These are phyloP conservation scores for Apostichopus leukothele DNA, from an alignment of 53 echinoderm and acorn worm genomes.

Conservation along the genomic window DNA sequence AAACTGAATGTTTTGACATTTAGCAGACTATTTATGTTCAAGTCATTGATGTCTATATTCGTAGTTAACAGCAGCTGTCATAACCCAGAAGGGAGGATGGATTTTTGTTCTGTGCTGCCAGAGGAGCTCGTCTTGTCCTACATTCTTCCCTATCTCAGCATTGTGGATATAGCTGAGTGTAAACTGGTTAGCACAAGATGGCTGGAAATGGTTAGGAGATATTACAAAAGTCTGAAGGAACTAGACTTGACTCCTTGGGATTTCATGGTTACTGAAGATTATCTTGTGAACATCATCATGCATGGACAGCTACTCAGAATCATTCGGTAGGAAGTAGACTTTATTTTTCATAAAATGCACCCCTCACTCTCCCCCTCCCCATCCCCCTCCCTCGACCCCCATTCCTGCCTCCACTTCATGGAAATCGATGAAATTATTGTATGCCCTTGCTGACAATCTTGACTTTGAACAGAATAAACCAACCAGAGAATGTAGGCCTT, in stretches of 20 bases:
- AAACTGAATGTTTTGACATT: too few relatives aligned
- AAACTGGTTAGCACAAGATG: conserved; percentile 82
- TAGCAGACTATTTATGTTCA: too few relatives aligned
- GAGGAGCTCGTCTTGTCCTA: conserved; percentile 84
- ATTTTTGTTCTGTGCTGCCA: conserved; percentile 59
- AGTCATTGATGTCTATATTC: too few relatives aligned
- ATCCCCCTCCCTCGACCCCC: too few relatives aligned
- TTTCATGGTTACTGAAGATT: conserved; percentile 72
- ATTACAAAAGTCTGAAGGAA: conserved; percentile 68
- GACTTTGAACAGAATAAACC: too few relatives aligned
- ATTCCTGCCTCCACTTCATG: too few relatives aligned
- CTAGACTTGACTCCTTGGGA: conserved; percentile 86
- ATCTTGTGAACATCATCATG: conserved; percentile 64
- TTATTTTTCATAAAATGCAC: background rate
- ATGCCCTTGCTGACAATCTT: too few relatives aligned
- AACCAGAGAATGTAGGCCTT: too few relatives aligned
- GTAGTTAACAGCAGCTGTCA: too few relatives aligned
- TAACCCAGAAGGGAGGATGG: background rate
- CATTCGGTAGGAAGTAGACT: conserved; percentile 62
- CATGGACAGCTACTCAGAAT: conserved; percentile 63
- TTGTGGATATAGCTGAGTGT: conserved; percentile 63
- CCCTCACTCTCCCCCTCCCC: too few relatives aligned
- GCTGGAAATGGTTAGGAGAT: conserved; percentile 56
- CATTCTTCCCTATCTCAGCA: conserved; percentile 68
- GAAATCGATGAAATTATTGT: too few relatives aligned